Evolutionary conservation across 1,140 invertebrate genomes (phyloP), one percentile per base, ranked within the genome.

Genomic region (Drosophila sturtevanti): DNA sequence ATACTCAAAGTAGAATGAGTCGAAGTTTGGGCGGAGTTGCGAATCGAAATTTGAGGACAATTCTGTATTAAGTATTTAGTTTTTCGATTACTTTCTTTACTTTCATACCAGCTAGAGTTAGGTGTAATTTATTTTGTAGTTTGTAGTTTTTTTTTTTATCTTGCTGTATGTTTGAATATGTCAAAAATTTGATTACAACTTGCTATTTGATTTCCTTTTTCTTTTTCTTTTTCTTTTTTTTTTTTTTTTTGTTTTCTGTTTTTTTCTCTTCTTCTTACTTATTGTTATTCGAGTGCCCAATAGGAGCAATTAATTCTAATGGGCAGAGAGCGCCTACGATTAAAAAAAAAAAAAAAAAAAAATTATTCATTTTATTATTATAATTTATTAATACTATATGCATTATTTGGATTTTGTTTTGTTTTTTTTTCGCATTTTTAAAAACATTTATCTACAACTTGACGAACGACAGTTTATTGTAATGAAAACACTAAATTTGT

Each of bases 391-490:
- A 48, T 48, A 21, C 41, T 48, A 48, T 48, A 48, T 48, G 41
- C 41, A 48, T 48, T 48, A 21, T 31, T 48, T 48, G 37, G 37
- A 3, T 48, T 48, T 48, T 48, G 27, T 6, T 6, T 31, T 3
- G 27, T 18, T 44, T 7, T 21, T 72, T 66, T 35, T 74, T 65
- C 54, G 54, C 18, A 52, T n/a, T n/a, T 63, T 82, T 81, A 87
- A 86, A 86, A 86, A 86, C 82, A 86, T 87, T 87, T 87, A 86
- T 81, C 82, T 86, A 86, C 82, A 86, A 74, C 62, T 64, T 80
- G 82, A 81, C 82, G 71, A 87, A 82, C 79, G 76, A 87, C 72
- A 68, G 70, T 72, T 86, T 82, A 87, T 64, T 87, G 75, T 86
- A 73, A 73, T 87, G 79, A 68, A 81, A 87, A 87, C 82, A 82